Conservation (phyloP, 2,888 invertebrate genomes). For the Tyria jacobaeae region DNA sequence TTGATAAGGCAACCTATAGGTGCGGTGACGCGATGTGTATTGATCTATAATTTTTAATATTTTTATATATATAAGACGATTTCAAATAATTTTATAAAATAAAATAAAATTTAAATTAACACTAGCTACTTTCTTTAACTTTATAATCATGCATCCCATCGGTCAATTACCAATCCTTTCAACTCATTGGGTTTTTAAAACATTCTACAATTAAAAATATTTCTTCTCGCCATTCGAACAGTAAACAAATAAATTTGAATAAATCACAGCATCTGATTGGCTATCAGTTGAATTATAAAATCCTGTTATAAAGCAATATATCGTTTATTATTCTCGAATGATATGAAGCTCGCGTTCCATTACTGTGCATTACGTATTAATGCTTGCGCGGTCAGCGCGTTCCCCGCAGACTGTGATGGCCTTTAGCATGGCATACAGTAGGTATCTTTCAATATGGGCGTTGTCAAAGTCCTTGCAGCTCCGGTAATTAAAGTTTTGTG, state of each 20-base stretch:
- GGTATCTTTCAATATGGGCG: conserved; percentile 31
- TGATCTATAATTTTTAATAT: too few relatives aligned
- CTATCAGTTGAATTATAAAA: conserved; percentile 43
- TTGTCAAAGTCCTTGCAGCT: conserved; percentile 28
- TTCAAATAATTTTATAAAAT: too few relatives aligned
- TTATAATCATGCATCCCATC: too few relatives aligned
- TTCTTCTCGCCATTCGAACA: not conserved
- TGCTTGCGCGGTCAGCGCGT: conserved; percentile 46
- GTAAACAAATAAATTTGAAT: conserved; percentile 21
- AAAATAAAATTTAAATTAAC: too few relatives aligned
- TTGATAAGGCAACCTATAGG: too few relatives aligned
- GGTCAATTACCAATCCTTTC: not conserved
- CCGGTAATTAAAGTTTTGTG: not conserved
- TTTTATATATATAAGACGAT: too few relatives aligned
- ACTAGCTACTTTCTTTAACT: too few relatives aligned
- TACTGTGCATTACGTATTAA: conserved; percentile 75
- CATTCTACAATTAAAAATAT: not conserved
- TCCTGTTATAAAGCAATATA: conserved; percentile 40
- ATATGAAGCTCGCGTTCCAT: conserved; percentile 62
- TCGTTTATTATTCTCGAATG: conserved; percentile 45
- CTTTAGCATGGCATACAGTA: conserved; percentile 29
- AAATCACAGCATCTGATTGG: conserved; percentile 20
- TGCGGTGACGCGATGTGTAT: too few relatives aligned
- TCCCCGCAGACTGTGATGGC: conserved; percentile 48
- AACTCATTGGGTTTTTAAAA: not conserved